Conservation (phyloP, 2,113 vertebrate genomes). For the Mola mola region DNA sequence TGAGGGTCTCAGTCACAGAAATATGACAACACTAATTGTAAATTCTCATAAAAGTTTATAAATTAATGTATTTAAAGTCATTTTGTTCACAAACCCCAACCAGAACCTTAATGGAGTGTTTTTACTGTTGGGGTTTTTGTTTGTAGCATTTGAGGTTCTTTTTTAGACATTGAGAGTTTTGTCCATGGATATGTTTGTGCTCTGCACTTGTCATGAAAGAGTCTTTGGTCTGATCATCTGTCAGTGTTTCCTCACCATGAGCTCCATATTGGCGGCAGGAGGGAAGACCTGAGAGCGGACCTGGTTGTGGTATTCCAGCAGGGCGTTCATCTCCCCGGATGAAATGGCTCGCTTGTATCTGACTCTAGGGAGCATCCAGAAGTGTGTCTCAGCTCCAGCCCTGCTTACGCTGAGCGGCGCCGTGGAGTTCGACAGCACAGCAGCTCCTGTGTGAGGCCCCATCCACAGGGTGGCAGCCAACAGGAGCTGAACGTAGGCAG, state of each 20-base stretch:
- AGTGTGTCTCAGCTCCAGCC: not conserved
- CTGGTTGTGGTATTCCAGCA: slow-evolving; percentile 90
- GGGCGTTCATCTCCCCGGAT: slow-evolving; percentile 75
- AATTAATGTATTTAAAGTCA: no score
- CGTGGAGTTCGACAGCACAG: slow-evolving; percentile 69
- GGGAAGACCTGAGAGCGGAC: slow-evolving; percentile 87
- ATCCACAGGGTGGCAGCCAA: slow-evolving; percentile 83
- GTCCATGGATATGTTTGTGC: no score
- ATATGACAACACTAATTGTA: no score
- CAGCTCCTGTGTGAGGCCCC: slow-evolving; percentile 57
- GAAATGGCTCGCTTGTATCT: slow-evolving; percentile 82
- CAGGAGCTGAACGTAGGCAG: slow-evolving; percentile 70
- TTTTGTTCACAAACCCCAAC: no score
- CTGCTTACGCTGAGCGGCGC: slow-evolving; percentile 41
- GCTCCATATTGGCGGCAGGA: slow-evolving; percentile 90
- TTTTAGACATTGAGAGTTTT: no score
- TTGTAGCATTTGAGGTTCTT: no score
- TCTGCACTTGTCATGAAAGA: no score
- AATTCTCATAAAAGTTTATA: no score
- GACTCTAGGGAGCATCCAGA: slow-evolving; percentile 22
- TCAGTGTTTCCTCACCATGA: slow-evolving; percentile 85
- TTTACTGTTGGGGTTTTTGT: no score
- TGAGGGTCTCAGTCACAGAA: no score
- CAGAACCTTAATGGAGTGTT: no score
- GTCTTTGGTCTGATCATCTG: no score